phyloP scores from a whole-genome alignment of 2,113 vertebrate species.

The Colinus virginianus region DNA sequence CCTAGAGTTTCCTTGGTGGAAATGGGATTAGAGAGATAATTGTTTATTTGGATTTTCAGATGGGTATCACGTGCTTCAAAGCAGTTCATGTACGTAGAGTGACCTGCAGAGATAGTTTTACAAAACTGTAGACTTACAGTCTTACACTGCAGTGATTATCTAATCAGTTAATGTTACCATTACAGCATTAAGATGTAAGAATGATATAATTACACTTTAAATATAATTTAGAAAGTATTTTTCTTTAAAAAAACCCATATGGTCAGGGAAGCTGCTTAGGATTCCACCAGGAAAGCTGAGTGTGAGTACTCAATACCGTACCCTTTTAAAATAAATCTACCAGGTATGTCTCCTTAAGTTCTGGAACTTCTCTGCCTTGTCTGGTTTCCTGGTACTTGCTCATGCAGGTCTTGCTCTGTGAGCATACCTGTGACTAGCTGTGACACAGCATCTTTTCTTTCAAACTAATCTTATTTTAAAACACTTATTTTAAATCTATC shows the following conservation, averaged over 20 bases:
- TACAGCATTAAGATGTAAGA: neutral
- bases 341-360: conserved; percentile 14
- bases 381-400: conserved; percentile 58
- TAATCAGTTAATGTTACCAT: neutral
- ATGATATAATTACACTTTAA: neutral
- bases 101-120: neutral
- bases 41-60: neutral
- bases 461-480: conserved; percentile 17
- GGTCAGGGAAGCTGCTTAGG: neutral
- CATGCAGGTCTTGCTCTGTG: conserved; percentile 30
- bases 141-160: neutral
- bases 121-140: neutral
- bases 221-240: neutral
- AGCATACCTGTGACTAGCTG: conserved; percentile 26
- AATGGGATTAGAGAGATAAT: neutral
- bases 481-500: neutral
- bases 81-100: neutral
- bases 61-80: neutral
- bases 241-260: neutral
- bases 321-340: conserved; percentile 30
- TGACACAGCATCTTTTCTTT: conserved; percentile 38
- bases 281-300: neutral
- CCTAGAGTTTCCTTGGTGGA: neutral
- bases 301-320: neutral
- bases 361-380: conserved; percentile 7